Percentiles rank a stretch among this genome's conserved stretches.
These are phyloP conservation scores for Uropetala carovei DNA, from an alignment of 2,888 invertebrate genomes.

Conservation along the genomic window DNA sequence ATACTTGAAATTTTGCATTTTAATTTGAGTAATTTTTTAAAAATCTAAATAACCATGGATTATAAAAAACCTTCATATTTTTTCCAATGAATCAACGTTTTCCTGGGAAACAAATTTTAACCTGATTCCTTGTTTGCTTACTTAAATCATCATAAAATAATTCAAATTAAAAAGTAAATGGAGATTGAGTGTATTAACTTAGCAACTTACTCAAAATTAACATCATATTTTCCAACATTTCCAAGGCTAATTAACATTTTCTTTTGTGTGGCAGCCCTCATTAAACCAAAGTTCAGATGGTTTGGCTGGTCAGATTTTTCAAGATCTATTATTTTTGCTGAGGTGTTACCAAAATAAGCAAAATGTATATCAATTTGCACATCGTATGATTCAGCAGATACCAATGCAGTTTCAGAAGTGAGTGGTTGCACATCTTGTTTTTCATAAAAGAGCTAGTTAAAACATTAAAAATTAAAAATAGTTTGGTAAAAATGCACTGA, in stretches of 20 bases:
- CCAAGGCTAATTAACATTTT: background rate
- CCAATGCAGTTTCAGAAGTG: background rate
- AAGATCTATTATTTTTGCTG: background rate
- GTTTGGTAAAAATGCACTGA: background rate
- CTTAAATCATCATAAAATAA: background rate
- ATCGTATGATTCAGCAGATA: constrained; percentile 48
- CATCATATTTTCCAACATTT: constrained; percentile 26
- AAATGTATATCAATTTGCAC: constrained; percentile 12
- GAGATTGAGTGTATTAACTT: background rate
- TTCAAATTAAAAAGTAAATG: background rate
- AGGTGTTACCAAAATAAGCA: background rate
- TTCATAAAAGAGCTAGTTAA: background rate
- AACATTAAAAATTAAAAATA: background rate
- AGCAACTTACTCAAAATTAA: constrained; percentile 5
- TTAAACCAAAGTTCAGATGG: constrained; percentile 40
- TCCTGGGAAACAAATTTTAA: background rate
- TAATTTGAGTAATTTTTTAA: too few species aligned
- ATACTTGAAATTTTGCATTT: too few species aligned
- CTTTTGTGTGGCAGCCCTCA: background rate
- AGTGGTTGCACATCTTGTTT: background rate
- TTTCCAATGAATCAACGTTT: too few species aligned
- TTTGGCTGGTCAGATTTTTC: background rate
- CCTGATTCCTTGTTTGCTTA: background rate
- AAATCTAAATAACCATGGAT: too few species aligned
- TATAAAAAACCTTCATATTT: background rate